Conservation (phyloP, 2,797 vertebrate species). For the Epinephelus coioides region DNA sequence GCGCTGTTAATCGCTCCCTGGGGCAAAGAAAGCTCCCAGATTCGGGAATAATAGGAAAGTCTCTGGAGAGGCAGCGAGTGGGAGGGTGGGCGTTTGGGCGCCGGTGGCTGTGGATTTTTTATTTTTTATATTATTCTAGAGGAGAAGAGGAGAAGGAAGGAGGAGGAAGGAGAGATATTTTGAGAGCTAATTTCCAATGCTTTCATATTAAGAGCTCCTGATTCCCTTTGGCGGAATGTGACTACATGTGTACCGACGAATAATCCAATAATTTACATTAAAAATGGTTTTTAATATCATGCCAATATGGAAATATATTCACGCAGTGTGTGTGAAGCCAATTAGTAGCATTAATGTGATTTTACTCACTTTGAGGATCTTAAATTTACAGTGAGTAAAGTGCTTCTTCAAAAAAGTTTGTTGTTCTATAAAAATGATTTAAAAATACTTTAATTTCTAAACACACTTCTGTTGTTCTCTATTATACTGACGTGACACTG, state of each 20-base stretch:
- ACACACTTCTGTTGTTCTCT: not conserved
- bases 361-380: constrained; percentile 31
- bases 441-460: not conserved
- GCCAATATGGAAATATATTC: constrained; percentile 62
- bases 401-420: not conserved
- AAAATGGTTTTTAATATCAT: constrained; percentile 55
- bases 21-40: constrained; percentile 67
- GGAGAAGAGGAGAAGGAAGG: constrained; percentile 27
- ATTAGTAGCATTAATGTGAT: constrained; percentile 52
- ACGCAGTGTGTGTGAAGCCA: constrained; percentile 31
- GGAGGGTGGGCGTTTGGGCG: constrained; percentile 65
- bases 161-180: constrained; percentile 67
- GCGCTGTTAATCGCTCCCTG: constrained; percentile 75
- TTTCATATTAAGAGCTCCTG: constrained; percentile 59
- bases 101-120: constrained; percentile 67
- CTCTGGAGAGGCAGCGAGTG: constrained; percentile 72
- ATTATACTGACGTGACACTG: not conserved
- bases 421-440: not conserved
- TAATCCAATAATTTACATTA: constrained; percentile 75
- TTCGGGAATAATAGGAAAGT: constrained; percentile 71
- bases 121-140: constrained; percentile 29
- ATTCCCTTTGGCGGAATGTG: constrained; percentile 68
- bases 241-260: constrained; percentile 67
- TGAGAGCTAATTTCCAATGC: constrained; percentile 71
- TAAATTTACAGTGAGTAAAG: constrained; percentile 5